Conservation (phyloP, 2,113 vertebrate species). For the Saimiri boliviensis region DNA sequence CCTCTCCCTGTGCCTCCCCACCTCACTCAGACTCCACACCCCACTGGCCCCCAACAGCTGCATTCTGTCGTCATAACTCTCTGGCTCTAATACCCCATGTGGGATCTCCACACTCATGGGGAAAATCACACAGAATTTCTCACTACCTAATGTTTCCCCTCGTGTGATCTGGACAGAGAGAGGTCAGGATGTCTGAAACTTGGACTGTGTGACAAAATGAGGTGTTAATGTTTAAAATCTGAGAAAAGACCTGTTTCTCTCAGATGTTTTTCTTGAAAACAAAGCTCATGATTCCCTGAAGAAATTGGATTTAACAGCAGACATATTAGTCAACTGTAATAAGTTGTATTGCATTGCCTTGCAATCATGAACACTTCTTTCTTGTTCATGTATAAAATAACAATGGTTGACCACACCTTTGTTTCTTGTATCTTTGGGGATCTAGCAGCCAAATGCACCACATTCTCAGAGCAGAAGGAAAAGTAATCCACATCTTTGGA, state of each 20-base stretch:
- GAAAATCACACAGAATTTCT: background rate
- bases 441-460: background rate
- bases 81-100: background rate
- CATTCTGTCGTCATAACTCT: background rate
- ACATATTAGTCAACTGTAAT: background rate
- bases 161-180: background rate
- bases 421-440: background rate
- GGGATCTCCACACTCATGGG: no score
- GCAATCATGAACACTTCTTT: background rate
- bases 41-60: rapidly evolving
- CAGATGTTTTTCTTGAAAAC: background rate
- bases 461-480: background rate
- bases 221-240: background rate
- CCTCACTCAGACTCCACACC: background rate
- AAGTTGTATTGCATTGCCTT: background rate
- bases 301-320: background rate
- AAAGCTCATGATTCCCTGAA: background rate
- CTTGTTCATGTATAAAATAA: background rate
- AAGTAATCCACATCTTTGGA: background rate
- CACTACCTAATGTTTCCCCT: background rate
- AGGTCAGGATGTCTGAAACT: background rate
- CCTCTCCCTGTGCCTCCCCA: background rate
- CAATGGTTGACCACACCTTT: background rate
- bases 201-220: background rate
- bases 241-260: background rate